A percentile compares a stretch with the other conserved stretches of the same genome.
Conservation (phyloP, 2,888 invertebrate genomes). For the Chromoteleia sp. region DNA sequence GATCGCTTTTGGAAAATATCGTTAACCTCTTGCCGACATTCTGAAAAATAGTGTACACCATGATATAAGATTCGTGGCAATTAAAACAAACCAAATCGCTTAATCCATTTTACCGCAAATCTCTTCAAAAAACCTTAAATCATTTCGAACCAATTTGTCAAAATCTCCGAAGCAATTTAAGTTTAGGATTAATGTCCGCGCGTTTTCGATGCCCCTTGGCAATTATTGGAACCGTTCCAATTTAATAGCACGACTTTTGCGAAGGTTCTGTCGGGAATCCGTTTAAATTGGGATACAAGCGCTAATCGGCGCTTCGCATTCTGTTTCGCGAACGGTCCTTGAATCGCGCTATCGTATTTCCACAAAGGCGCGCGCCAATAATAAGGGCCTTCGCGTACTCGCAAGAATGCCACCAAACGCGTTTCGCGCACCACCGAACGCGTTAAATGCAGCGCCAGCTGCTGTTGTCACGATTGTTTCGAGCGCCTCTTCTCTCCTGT, state of each 20-base stretch:
- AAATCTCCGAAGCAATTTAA: conserved; percentile 33
- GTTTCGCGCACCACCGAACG: conserved; percentile 79
- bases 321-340: conserved; percentile 54
- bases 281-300: conserved; percentile 36
- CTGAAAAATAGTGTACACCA: too few species aligned
- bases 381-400: conserved; percentile 77
- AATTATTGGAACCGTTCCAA: conserved; percentile 55
- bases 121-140: conserved; percentile 18
- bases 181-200: conserved; percentile 23
- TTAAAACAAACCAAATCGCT: neutral
- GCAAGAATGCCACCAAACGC: conserved; percentile 79
- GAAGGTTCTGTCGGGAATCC: conserved; percentile 22
- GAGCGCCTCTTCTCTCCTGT: conserved; percentile 59
- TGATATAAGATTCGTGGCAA: too few species aligned
- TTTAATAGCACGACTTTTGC: conserved; percentile 34
- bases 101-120: neutral
- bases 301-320: conserved; percentile 70
- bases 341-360: conserved; percentile 73
- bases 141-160: conserved; percentile 33
- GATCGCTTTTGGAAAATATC: too few species aligned
- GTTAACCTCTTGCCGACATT: too few species aligned
- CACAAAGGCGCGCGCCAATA: conserved; percentile 71
- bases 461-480: conserved; percentile 74
- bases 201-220: conserved; percentile 22
- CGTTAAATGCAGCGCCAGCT: conserved; percentile 78